These are phyloP conservation scores for Glossosoma conforme DNA, from an alignment of 1,140 invertebrate genomes.

Conservation along the genomic window DNA sequence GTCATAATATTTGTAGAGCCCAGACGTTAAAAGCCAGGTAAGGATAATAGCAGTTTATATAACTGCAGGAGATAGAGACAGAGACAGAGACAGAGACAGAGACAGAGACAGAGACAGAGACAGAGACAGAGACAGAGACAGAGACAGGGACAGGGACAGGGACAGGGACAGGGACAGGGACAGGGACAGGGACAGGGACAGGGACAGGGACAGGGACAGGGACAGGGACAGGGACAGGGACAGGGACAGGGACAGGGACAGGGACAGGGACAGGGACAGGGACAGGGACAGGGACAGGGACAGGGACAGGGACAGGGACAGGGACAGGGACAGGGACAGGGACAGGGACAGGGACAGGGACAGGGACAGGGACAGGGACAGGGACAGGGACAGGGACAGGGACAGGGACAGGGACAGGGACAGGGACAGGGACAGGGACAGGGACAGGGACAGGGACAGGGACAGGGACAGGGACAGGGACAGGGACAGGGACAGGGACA, in stretches of 20 bases:
- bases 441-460: neutral
- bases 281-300: conserved; percentile 3
- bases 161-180: conserved; percentile 25
- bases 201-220: neutral
- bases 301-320: conserved; percentile 31
- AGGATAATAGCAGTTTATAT: neutral
- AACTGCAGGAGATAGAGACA: neutral
- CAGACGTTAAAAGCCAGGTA: too few relatives aligned
- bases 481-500: neutral
- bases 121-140: conserved; percentile 34
- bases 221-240: conserved; percentile 9
- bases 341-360: conserved; percentile 25
- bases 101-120: conserved; percentile 35
- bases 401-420: neutral
- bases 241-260: conserved; percentile 13
- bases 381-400: conserved; percentile 17
- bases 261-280: conserved; percentile 5
- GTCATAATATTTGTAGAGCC: too few relatives aligned
- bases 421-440: neutral
- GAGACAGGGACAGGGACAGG: neutral
- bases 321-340: conserved; percentile 17
- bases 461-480: neutral
- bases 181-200: conserved; percentile 18
- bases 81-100: conserved; percentile 32
- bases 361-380: conserved; percentile 29